Evolutionary conservation across 2,113 vertebrate species (phyloP).

Genomic region (Casuarius casuarius): DNA sequence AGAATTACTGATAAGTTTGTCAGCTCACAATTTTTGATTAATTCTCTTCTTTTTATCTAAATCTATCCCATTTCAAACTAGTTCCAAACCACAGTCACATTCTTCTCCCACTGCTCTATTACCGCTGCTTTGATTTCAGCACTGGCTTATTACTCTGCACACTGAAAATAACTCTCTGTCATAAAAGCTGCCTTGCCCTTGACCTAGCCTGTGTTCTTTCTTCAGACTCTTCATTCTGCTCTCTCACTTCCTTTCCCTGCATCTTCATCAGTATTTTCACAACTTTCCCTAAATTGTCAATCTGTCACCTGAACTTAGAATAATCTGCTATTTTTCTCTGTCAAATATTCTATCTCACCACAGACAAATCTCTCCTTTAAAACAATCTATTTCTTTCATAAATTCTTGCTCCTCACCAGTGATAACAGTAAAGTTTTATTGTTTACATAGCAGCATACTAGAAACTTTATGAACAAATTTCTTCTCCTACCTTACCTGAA

Average conservation of each 20-base stretch:
- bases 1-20: background rate
- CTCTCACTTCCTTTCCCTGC: fast-evolving
- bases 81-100: background rate
- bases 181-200: background rate
- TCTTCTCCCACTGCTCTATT: background rate
- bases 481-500: background rate
- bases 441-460: background rate
- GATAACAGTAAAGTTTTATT: background rate
- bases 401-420: background rate
- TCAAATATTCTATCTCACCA: background rate
- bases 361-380: background rate
- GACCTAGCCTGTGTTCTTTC: background rate
- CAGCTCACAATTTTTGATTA: background rate
- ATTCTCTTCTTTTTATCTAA: background rate
- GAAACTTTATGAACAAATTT: background rate
- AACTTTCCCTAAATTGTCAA: background rate
- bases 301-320: background rate
- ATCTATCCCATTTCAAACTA: background rate
- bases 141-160: background rate
- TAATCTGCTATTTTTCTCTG: background rate
- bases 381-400: background rate
- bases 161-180: background rate
- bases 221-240: background rate
- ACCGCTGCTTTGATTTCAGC: background rate
- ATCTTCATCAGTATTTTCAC: background rate